phyloP scores from a whole-genome alignment of 1,140 invertebrate genomes.

The Temnothorax longispinosus region DNA sequence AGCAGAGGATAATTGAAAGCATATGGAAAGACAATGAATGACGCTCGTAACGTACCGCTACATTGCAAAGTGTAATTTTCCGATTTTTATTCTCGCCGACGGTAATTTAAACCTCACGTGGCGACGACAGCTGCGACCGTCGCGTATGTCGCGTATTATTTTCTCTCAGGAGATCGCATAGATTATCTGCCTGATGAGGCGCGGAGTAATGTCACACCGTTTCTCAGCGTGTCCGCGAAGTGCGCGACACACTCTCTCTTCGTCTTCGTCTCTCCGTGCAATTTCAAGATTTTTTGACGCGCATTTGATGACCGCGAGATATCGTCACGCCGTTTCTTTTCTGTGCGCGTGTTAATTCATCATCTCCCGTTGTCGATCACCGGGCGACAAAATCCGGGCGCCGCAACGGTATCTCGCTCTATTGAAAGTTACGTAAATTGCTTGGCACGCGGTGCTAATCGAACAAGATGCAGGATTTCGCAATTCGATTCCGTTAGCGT shows the following conservation, averaged over 20 bases:
- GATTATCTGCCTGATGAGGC: slow-evolving; percentile 49
- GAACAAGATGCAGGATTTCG: neutral
- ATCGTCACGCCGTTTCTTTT: neutral
- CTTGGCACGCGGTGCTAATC: neutral
- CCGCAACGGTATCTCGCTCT: neutral
- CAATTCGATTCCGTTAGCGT: neutral
- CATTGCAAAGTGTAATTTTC: slow-evolving; percentile 43
- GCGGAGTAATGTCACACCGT: slow-evolving; percentile 56
- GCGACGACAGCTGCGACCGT: slow-evolving; percentile 48
- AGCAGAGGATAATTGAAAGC: slow-evolving; percentile 40
- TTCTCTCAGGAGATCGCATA: slow-evolving; percentile 43
- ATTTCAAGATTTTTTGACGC: slow-evolving; percentile 24
- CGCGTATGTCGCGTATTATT: slow-evolving; percentile 31
- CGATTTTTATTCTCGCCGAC: slow-evolving; percentile 35
- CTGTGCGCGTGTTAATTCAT: neutral
- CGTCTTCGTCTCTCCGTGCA: neutral
- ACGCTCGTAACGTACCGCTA: slow-evolving; percentile 44
- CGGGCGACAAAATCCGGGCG: slow-evolving; percentile 8
- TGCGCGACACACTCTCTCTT: neutral
- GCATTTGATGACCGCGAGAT: neutral
- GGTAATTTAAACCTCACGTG: slow-evolving; percentile 43
- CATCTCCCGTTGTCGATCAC: slow-evolving; percentile 20
- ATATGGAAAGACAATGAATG: slow-evolving; percentile 52
- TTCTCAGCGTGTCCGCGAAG: slow-evolving; percentile 22
- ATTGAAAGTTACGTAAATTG: slow-evolving; percentile 12